Evolutionary conservation across 2,888 invertebrate species (phyloP).

Genomic region (Plebejus argus): DNA sequence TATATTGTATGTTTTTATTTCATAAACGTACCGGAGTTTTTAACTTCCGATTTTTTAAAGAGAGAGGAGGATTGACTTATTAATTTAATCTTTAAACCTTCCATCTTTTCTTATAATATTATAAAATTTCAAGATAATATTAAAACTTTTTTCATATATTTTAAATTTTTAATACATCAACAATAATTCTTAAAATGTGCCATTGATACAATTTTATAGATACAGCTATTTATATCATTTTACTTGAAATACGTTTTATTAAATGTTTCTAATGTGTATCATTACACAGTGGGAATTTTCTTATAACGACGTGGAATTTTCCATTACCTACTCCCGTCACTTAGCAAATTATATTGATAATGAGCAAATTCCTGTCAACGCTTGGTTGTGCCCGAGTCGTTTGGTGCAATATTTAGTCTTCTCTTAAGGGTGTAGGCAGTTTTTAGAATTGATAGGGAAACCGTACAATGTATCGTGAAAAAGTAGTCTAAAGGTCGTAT

Average conservation of each 20-base stretch:
- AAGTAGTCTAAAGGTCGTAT: too few relatives aligned
- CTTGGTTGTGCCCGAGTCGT: not conserved
- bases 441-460: not conserved
- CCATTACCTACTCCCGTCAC: conserved; percentile 8
- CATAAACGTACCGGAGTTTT: too few relatives aligned
- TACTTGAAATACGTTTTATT: too few relatives aligned
- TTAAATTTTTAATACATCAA: not conserved
- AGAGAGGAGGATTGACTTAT: too few relatives aligned
- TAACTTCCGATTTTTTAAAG: too few relatives aligned
- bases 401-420: not conserved
- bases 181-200: not conserved
- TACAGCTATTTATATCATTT: not conserved
- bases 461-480: not conserved
- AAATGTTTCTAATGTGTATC: not conserved
- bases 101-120: too few relatives aligned
- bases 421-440: not conserved
- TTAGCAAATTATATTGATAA: not conserved
- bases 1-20: not conserved
- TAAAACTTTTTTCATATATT: not conserved
- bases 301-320: conserved; percentile 10
- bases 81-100: too few relatives aligned
- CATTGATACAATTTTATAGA: conserved; percentile 1
- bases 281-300: not conserved
- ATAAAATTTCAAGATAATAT: too few relatives aligned
- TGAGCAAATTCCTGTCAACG: conserved; percentile 14